phyloP scores from a whole-genome alignment of 2,113 vertebrate species.

The Archocentrus centrarchus region DNA sequence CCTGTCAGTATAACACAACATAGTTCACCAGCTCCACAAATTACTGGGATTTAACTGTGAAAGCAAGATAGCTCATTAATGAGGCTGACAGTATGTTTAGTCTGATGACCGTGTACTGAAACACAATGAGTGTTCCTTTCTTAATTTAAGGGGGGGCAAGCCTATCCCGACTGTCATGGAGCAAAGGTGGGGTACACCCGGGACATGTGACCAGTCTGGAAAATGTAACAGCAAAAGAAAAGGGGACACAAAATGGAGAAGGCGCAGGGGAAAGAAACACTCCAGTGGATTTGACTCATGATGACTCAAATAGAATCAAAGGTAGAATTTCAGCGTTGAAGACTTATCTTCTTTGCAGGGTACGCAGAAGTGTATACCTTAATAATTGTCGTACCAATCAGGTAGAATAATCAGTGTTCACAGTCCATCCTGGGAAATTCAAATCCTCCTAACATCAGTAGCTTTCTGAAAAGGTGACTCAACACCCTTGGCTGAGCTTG shows the following conservation, averaged over 20 bases:
- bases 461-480: conserved; percentile 8
- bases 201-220: background rate
- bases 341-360: background rate
- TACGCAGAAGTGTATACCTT: background rate
- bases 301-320: background rate
- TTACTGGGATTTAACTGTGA: background rate
- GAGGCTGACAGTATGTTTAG: background rate
- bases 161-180: background rate
- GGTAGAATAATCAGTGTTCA: background rate
- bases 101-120: background rate
- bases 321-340: background rate
- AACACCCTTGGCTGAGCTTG: background rate
- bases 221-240: background rate
- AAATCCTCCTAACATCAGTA: conserved; percentile 5
- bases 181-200: background rate
- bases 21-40: background rate
- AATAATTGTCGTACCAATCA: background rate
- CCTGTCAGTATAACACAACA: background rate
- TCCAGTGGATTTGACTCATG: background rate
- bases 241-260: too few relatives aligned
- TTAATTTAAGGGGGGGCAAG: background rate
- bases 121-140: too few relatives aligned
- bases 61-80: background rate
- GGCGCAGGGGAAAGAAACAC: background rate
- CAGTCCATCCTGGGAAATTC: conserved; percentile 2